A percentile compares a stretch with the other conserved stretches of the same genome.
phyloP scores from a whole-genome alignment of 2,888 invertebrate species.

The Drosophila nr. fundita region DNA sequence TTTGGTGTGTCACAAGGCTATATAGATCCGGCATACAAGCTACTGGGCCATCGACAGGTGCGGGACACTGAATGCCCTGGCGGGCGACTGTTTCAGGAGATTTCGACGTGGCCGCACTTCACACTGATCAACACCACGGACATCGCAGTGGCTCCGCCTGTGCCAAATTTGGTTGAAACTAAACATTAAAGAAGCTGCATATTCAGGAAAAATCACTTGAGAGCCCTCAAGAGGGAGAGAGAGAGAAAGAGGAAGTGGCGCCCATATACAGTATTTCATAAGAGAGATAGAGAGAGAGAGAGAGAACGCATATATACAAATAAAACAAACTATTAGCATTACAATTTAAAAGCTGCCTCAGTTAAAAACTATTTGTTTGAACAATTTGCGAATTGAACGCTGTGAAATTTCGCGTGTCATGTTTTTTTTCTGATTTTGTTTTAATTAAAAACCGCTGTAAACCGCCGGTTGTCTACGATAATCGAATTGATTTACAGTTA shows the following conservation, averaged over 20 bases:
- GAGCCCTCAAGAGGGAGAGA: conserved; percentile 2
- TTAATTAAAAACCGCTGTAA: conserved; percentile 24
- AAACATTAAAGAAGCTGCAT: conserved; percentile 25
- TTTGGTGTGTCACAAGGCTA: conserved; percentile 88
- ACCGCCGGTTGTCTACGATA: conserved; percentile 28
- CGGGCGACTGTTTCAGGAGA: conserved; percentile 86
- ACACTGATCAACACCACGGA: conserved; percentile 71
- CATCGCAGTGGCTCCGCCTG: conserved; percentile 19
- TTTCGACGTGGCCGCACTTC: conserved; percentile 88
- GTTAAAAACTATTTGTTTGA: conserved; percentile 31
- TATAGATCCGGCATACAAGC: conserved; percentile 87
- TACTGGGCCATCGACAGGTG: conserved; percentile 89
- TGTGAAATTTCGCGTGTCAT: conserved; percentile 15
- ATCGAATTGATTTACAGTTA: conserved; percentile 47
- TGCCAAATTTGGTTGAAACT: conserved; percentile 27
- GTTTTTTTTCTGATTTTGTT: conserved; percentile 1
- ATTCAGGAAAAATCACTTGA: conserved; percentile 8
- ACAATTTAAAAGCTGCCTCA: conserved; percentile 16
- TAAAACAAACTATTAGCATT: conserved; percentile 47
- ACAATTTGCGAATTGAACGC: conserved; percentile 30
- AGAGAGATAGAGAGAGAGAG: background rate
- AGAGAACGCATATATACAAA: conserved; percentile 29
- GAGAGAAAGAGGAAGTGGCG: conserved; percentile 1
- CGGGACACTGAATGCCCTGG: conserved; percentile 90
- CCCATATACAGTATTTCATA: conserved; percentile 16